Base-by-base conservation (phyloP, 2,888 invertebrate species). In the Philopedon plagiatum region DNA sequence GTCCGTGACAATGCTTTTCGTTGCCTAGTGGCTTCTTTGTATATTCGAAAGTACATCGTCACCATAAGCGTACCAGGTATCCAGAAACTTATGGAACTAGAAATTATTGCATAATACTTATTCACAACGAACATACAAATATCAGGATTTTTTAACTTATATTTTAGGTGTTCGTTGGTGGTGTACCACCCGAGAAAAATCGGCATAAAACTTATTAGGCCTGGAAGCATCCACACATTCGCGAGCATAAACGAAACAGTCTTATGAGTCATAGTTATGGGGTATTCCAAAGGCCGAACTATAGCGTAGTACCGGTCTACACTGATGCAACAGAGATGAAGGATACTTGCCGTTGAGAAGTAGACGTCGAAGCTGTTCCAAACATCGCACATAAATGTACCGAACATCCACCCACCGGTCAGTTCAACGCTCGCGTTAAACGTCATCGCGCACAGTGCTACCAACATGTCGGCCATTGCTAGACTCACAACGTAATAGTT, bases 401-500 rank as follows among this genome's bases (percentile, higher is more conserved):
- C 95, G 83, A 98, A 97, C 78, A 95, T 87, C 98, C 98, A 98
- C 80, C 87, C 88, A 51, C 95, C 94, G 39, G 93, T 93, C 56
- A 86, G 75, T 85, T 94, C 94, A n/a, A 95, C 92, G 80, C 93
- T 94, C 32, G 95, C 95, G 86, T 96, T 96, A 85, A 96, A 96
- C 71, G 95, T 94, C 96, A 96, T 96, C 78, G 95, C 96, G 82
- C 95, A 94, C 68, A 95, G 86, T 0, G 97, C 97, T 54, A 98
- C 97, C 75, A 97, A 87, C 87, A 97, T 93, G 82, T 98, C 98
- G 39, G 98, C 97, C 80, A 96, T 93, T 0, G 98, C 98, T 71
- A 98, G 86, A 62, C 96, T 96, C 79, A 98, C 97, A 77, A 98
- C 96, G 89, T 97, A 98, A 85, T 96, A 97, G 86, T 98, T 98